Evolutionary conservation across 2,113 vertebrate genomes (phyloP).

Genomic region (Daphoenositta chrysoptera): DNA sequence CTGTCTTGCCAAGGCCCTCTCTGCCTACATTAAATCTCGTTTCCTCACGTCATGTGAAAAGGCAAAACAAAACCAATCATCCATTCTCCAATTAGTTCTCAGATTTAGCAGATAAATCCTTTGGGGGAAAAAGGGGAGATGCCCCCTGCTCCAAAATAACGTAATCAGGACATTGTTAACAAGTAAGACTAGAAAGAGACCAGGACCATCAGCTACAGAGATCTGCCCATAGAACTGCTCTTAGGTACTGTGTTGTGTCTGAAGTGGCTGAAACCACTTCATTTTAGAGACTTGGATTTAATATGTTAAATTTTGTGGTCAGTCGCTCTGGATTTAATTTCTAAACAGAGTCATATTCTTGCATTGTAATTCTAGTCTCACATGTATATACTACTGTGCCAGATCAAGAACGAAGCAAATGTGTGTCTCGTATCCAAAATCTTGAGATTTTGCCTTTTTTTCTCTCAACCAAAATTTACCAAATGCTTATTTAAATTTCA

Average conservation of each 20-base stretch:
- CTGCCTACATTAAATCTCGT: not conserved
- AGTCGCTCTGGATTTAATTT: not conserved
- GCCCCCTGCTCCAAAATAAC: not conserved
- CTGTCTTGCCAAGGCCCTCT: not conserved
- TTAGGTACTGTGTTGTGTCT: not conserved
- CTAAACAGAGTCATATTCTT: not conserved
- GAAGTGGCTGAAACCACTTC: not conserved
- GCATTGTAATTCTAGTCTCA: not conserved
- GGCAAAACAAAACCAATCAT: not conserved
- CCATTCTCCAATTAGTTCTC: not conserved
- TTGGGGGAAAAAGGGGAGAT: not conserved
- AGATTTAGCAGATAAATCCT: not conserved
- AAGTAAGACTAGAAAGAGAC: not conserved
- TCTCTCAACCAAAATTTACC: not conserved
- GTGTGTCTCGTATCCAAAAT: not conserved
- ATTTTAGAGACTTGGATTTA: not conserved
- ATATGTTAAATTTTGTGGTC: not conserved
- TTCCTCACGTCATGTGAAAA: not conserved
- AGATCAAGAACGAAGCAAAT: not conserved
- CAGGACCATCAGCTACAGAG: not conserved
- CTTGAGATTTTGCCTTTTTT: not conserved
- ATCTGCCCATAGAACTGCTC: not conserved
- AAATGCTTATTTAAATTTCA: not conserved
- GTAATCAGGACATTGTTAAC: not conserved
- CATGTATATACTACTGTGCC: not conserved